Conservation (phyloP, 2,113 vertebrate species). For the Silurus meridionalis region DNA sequence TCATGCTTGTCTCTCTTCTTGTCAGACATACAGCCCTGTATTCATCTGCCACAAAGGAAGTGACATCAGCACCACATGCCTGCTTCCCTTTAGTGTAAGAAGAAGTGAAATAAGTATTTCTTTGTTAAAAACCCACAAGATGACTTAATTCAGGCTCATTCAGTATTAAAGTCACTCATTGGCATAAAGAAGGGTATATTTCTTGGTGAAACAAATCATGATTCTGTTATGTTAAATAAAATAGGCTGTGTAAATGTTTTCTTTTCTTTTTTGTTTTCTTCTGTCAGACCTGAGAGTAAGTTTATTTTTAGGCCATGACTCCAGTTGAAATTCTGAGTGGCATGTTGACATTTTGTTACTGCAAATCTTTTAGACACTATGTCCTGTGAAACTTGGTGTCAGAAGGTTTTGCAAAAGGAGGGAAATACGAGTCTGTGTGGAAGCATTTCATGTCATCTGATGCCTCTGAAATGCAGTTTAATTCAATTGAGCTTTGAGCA, state of each 20-base stretch:
- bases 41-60: constrained; percentile 42
- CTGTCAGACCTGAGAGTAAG: neutral
- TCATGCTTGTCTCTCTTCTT: neutral
- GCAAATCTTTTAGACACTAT: neutral
- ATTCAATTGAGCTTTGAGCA: constrained; percentile 34
- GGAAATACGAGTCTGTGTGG: neutral
- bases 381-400: constrained; percentile 16
- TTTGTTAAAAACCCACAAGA: neutral
- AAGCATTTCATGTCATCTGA: constrained; percentile 16
- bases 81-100: constrained; percentile 21
- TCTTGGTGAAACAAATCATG: neutral
- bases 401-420: neutral
- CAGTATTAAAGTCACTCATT: neutral
- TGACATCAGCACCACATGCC: constrained; percentile 49
- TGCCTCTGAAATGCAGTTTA: constrained; percentile 6
- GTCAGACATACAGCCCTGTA: constrained; percentile 43
- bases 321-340: neutral
- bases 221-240: neutral
- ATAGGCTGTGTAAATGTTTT: neutral
- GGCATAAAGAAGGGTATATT: neutral
- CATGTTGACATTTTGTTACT: constrained; percentile 20
- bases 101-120: constrained; percentile 54
- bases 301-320: neutral
- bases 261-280: neutral
- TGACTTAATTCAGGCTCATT: constrained; percentile 36